Percentiles rank a stretch among this genome's conserved stretches.
Conservation (phyloP, 2,797 vertebrate genomes). For the Sebastes hubbsi region DNA sequence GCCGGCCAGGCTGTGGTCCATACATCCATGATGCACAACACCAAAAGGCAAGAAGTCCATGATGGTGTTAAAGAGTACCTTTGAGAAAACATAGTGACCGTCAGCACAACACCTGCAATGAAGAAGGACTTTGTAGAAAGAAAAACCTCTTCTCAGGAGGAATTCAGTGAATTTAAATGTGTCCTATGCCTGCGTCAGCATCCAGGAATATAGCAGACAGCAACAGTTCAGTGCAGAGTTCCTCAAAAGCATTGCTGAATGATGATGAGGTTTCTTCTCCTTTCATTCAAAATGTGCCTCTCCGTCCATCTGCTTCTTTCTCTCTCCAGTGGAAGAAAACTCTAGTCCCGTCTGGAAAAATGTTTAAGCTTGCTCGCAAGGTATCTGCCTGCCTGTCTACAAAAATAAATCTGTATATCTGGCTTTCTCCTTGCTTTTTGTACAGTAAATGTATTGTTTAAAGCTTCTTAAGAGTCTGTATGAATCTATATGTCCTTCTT, state of each 20-base stretch:
- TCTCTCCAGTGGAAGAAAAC: slow-evolving; percentile 40
- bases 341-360: slow-evolving; percentile 38
- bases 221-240: slow-evolving; percentile 53
- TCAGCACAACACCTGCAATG: slow-evolving; percentile 39
- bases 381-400: slow-evolving; percentile 26
- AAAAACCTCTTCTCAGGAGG: slow-evolving; percentile 13
- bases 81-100: slow-evolving; percentile 60
- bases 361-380: slow-evolving; percentile 19
- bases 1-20: slow-evolving; percentile 61
- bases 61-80: slow-evolving; percentile 42
- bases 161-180: slow-evolving; percentile 30
- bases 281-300: slow-evolving; percentile 46
- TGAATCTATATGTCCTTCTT: slow-evolving; percentile 18
- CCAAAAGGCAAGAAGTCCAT: slow-evolving; percentile 67
- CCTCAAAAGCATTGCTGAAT: slow-evolving; percentile 70
- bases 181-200: slow-evolving; percentile 43
- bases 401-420: slow-evolving; percentile 34
- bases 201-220: slow-evolving; percentile 44
- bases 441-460: slow-evolving; percentile 12
- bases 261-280: slow-evolving; percentile 31
- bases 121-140: background rate
- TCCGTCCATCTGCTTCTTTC: slow-evolving; percentile 40
- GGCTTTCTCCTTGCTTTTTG: slow-evolving; percentile 14
- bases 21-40: slow-evolving; percentile 63
- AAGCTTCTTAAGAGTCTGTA: background rate